These are phyloP conservation scores for Ciconia maguari DNA, from an alignment of 2,113 vertebrate genomes.

Conservation along the genomic window DNA sequence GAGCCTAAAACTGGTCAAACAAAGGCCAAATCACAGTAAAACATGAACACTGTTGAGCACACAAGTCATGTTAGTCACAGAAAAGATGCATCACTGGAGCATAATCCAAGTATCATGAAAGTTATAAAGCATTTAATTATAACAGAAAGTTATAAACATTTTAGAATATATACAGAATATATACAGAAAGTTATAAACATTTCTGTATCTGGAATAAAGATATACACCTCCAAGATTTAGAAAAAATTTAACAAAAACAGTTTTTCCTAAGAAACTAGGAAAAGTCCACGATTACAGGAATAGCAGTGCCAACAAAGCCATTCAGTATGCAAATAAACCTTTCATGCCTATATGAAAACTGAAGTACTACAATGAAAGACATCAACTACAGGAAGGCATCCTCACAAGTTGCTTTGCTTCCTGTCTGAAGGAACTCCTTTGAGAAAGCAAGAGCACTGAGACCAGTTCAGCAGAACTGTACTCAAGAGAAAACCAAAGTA, in stretches of 20 bases:
- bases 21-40: neutral
- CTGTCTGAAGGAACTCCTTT: neutral
- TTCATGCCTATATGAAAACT: neutral
- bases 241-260: neutral
- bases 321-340: neutral
- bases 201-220: neutral
- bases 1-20: neutral
- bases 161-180: too few relatives aligned
- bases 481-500: neutral
- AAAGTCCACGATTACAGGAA: neutral
- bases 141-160: too few relatives aligned
- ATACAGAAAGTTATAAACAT: neutral
- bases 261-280: neutral
- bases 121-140: neutral
- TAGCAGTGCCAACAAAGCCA: neutral
- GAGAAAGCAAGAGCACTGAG: neutral
- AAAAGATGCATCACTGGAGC: neutral
- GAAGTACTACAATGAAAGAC: neutral
- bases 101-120: neutral
- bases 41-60: neutral
- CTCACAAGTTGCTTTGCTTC: neutral
- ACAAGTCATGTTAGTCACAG: neutral
- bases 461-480: neutral
- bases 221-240: neutral
- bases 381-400: neutral